Conservation (phyloP, 2,797 vertebrate species). For the Orestias chungarensis region DNA sequence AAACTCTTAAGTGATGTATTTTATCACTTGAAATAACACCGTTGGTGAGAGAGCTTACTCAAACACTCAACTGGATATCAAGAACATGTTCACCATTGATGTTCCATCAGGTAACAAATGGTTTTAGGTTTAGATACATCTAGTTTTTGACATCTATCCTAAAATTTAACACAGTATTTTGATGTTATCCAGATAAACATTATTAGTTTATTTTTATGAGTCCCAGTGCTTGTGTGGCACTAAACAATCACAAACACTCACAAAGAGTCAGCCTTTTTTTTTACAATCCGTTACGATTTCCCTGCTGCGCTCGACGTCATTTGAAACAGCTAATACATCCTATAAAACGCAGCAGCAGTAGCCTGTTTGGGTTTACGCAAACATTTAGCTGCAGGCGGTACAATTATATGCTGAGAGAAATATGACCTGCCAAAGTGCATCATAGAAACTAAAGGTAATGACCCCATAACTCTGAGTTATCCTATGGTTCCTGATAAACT, state of each 20-base stretch:
- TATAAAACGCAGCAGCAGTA: slow-evolving; percentile 64
- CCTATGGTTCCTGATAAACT: slow-evolving; percentile 40
- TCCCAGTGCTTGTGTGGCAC: slow-evolving; percentile 42
- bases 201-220: slow-evolving; percentile 13
- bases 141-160: background rate
- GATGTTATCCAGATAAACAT: background rate
- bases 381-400: slow-evolving; percentile 74
- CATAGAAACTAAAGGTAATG: slow-evolving; percentile 58
- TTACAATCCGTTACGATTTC: slow-evolving; percentile 49
- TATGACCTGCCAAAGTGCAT: slow-evolving; percentile 62
- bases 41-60: no score
- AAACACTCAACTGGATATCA: no score
- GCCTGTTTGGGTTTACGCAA: slow-evolving; percentile 66
- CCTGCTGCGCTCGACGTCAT: slow-evolving; percentile 68
- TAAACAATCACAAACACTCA: slow-evolving; percentile 35
- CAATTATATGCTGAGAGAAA: slow-evolving; percentile 66
- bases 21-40: no score
- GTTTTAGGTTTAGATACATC: no score
- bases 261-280: slow-evolving; percentile 51
- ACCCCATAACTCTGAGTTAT: slow-evolving; percentile 59
- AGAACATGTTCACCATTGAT: no score
- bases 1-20: no score
- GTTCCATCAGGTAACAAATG: no score
- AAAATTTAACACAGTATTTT: background rate
- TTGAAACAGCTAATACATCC: slow-evolving; percentile 73